phyloP scores from a whole-genome alignment of 2,113 vertebrate species.

The Hippocampus zosterae region DNA sequence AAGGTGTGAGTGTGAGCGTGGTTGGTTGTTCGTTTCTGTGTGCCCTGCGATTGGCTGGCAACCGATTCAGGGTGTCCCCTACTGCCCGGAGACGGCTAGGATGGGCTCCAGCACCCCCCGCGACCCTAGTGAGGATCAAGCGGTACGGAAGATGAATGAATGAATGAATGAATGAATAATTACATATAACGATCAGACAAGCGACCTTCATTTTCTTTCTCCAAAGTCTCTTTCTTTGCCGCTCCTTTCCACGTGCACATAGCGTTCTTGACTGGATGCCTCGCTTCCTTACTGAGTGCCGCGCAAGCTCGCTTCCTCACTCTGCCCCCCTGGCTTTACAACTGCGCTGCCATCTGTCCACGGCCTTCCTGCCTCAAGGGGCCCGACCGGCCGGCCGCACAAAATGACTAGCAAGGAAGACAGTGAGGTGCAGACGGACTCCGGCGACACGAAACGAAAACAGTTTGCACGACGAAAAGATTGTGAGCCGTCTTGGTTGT shows the following conservation, averaged over 20 bases:
- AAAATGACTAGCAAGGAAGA: conserved; percentile 36
- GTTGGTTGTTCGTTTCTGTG: too few relatives aligned
- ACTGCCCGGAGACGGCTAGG: too few relatives aligned
- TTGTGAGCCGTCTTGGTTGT: conserved; percentile 14
- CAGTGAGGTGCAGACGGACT: conserved; percentile 17
- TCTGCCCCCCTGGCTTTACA: conserved; percentile 66
- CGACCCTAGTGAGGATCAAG: too few relatives aligned
- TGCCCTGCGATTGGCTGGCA: too few relatives aligned
- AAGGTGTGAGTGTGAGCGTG: too few relatives aligned
- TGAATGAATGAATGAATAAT: too few relatives aligned
- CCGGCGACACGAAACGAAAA: conserved; percentile 9
- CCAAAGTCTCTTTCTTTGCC: conserved; percentile 6
- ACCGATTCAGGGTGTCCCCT: too few relatives aligned
- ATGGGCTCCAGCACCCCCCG: too few relatives aligned
- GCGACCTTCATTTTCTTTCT: conserved; percentile 1
- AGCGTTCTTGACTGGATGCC: conserved; percentile 56
- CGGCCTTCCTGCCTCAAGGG: conserved; percentile 54
- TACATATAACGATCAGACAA: conserved; percentile 19
- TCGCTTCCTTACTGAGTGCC: conserved; percentile 34
- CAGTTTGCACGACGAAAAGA: conserved; percentile 13
- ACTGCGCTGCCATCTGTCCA: conserved; percentile 73
- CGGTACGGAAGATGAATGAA: too few relatives aligned
- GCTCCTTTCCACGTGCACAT: conserved; percentile 27
- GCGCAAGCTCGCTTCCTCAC: conserved; percentile 44
- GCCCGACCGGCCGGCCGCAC: conserved; percentile 28